Conservation (phyloP, 2,888 invertebrate species). For the Sphecodes monilicornis region DNA sequence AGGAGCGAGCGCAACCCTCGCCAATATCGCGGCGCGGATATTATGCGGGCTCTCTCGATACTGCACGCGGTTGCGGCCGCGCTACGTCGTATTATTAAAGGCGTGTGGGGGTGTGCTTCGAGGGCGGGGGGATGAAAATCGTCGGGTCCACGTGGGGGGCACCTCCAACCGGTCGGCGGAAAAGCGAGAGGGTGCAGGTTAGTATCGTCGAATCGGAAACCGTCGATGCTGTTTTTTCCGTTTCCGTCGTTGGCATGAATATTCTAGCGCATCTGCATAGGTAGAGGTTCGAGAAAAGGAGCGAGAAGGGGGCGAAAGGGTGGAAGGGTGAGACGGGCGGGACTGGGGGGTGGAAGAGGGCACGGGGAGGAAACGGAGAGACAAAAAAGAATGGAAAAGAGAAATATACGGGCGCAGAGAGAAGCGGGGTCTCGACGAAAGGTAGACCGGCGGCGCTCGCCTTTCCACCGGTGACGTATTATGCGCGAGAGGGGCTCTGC, state of each 20-base stretch:
- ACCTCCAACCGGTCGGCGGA: not conserved
- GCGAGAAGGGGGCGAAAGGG: conserved; percentile 8
- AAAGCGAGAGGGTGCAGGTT: not conserved
- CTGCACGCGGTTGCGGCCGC: conserved; percentile 61
- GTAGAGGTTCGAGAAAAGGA: conserved; percentile 57
- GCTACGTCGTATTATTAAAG: conserved; percentile 67
- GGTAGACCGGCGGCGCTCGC: conserved; percentile 67
- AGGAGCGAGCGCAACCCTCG: conserved; percentile 50
- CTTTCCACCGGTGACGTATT: conserved; percentile 80
- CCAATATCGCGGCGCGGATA: conserved; percentile 68
- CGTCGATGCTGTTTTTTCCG: conserved; percentile 60
- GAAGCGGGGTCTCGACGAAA: conserved; percentile 32
- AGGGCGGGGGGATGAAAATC: conserved; percentile 8
- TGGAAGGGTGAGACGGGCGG: not conserved
- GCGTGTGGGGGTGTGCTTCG: conserved; percentile 2
- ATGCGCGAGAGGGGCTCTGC: conserved; percentile 64
- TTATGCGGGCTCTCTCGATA: conserved; percentile 70
- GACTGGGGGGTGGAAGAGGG: not conserved
- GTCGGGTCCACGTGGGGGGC: not conserved
- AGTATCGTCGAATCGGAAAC: conserved; percentile 30
- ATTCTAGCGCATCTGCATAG: conserved; percentile 71
- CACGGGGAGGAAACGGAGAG: not conserved
- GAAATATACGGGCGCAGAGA: conserved; percentile 62
- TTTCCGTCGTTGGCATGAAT: conserved; percentile 64
- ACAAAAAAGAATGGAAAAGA: conserved; percentile 54